Base-by-base conservation (phyloP, 1,140 invertebrate genomes). In the Trachymyrmex septentrionalis region DNA sequence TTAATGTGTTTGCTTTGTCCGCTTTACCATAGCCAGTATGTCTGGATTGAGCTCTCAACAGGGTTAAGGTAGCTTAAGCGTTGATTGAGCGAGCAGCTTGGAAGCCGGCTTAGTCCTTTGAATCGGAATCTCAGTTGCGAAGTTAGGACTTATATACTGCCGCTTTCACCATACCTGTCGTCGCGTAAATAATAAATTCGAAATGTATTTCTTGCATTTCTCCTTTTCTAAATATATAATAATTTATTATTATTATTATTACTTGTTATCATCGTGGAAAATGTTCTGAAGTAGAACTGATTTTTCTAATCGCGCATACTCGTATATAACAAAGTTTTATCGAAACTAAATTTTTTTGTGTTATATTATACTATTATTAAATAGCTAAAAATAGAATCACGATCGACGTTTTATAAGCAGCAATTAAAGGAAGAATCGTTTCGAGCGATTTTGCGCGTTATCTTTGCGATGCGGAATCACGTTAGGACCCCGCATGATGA, bases 11-110 rank as follows among this genome's bases (percentile, higher is more conserved):
- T 55, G 63, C 84, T 80, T 85, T 85, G 50, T 85, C 27, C 72
- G 69, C 78, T 75, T 61, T 59, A 81, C 73, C 72, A 66, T 57
- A 24, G 55, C 55, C 76, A 88, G 77, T 91, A 91, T 89, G 88
- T 73, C 71, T 85, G 76, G 72, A 86, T 61, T 67, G 66, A 64
- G 71, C 30, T 78, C 24, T 53, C 69, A 76, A 57, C 76, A 64
- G 66, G 66, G 71, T 90, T 90, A 88, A 90, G 73, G 88, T 67
- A 88, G 86, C 89, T 91, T 91, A 87, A 87, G 71, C 38, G 63
- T 85, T 88, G 89, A 91, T 88, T 71, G 86, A 90, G 75, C 66
- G 53, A 48, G 55, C 89, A 50, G 57, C 69, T 80, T 59, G 82
- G 24, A 50, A 87, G 61, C 16, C 27, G 89, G 86, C 88, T 90